These are phyloP conservation scores for Otocyon megalotis DNA, from an alignment of 2,113 vertebrate genomes.

Conservation along the genomic window DNA sequence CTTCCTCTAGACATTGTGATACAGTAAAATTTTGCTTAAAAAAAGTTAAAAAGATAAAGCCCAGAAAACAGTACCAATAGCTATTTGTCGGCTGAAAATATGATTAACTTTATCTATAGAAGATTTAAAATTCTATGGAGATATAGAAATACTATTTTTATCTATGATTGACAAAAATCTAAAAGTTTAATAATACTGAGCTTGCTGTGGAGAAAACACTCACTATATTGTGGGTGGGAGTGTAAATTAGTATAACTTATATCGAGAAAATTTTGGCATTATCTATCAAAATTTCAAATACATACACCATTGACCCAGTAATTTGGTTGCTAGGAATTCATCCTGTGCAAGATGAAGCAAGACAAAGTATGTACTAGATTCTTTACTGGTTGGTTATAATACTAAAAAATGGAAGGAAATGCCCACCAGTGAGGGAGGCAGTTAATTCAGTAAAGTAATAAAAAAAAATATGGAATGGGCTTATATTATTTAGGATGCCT, in stretches of 20 bases:
- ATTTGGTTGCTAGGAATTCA: not conserved
- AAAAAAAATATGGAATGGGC: not conserved
- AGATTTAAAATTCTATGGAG: not conserved
- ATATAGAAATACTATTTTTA: not conserved
- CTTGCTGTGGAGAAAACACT: constrained; percentile 8
- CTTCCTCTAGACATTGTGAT: not conserved
- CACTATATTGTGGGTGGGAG: no score
- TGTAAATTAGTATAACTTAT: not conserved
- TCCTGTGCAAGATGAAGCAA: not conserved
- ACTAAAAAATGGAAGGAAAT: not conserved
- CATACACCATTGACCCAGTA: not conserved
- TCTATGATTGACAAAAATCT: not conserved
- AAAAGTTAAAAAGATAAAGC: not conserved
- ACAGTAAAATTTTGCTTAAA: not conserved
- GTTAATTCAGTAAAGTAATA: not conserved
- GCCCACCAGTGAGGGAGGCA: not conserved
- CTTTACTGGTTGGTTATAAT: not conserved
- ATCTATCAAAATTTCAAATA: not conserved
- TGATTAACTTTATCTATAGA: not conserved
- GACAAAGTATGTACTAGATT: not conserved
- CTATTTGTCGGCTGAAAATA: not conserved
- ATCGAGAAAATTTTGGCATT: not conserved
- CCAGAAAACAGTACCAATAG: not conserved
- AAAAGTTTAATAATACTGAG: not conserved
- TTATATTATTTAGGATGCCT: not conserved